These are phyloP conservation scores for Brachyhypopomus gauderio DNA, from an alignment of 2,113 vertebrate species.

Conservation along the genomic window DNA sequence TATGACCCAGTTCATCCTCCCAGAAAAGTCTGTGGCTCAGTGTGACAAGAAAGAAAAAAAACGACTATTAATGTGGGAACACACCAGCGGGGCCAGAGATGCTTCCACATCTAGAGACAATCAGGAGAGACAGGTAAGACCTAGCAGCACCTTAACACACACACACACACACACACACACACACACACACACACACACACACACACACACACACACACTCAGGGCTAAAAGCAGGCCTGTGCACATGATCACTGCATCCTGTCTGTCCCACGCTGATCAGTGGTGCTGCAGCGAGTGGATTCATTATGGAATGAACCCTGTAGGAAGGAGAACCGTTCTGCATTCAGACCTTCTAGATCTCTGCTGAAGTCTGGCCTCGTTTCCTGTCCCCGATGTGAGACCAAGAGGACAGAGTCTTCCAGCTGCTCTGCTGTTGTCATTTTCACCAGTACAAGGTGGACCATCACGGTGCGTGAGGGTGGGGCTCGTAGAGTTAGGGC, in stretches of 20 bases:
- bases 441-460: background rate
- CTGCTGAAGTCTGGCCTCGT: conserved; percentile 17
- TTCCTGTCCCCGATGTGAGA: conserved; percentile 30
- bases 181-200: conserved; percentile 22
- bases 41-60: background rate
- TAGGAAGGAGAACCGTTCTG: conserved; percentile 22
- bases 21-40: conserved; percentile 18
- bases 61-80: too few relatives aligned
- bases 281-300: conserved; percentile 30
- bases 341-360: conserved; percentile 14
- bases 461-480: background rate
- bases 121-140: too few relatives aligned
- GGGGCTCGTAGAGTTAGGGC: background rate
- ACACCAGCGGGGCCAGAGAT: too few relatives aligned
- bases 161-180: too few relatives aligned
- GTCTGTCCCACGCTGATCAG: background rate
- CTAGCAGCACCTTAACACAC: too few relatives aligned
- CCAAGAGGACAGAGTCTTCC: background rate
- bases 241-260: conserved; percentile 9
- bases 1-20: conserved; percentile 39
- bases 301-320: conserved; percentile 47
- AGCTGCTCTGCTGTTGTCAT: conserved; percentile 14
- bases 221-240: background rate
- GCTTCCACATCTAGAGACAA: too few relatives aligned
- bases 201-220: background rate